A percentile compares a stretch with the other conserved stretches of the same genome.
phyloP scores from a whole-genome alignment of 2,888 invertebrate species.

The Aporophyla nigra region DNA sequence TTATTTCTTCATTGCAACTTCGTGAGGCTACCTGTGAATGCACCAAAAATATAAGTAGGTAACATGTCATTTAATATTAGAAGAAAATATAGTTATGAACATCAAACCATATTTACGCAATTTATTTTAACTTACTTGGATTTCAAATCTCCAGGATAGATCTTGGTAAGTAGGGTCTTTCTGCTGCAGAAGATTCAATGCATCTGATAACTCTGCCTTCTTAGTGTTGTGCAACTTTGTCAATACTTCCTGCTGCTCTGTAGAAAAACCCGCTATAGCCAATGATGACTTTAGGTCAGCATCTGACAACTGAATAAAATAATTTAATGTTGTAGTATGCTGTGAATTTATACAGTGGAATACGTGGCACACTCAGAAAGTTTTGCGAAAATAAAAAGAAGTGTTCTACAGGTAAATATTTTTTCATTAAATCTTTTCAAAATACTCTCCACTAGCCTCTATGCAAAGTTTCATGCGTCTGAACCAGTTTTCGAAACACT shows the following conservation, averaged over 20 bases:
- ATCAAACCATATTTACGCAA: neutral
- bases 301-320: slow-evolving; percentile 80
- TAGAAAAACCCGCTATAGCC: slow-evolving; percentile 90
- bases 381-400: no score
- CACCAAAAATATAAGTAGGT: neutral
- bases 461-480: no score
- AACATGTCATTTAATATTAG: neutral
- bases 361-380: no score
- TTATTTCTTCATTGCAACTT: slow-evolving; percentile 76
- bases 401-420: no score
- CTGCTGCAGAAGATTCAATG: slow-evolving; percentile 86
- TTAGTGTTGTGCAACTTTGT: slow-evolving; percentile 91
- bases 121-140: slow-evolving; percentile 77
- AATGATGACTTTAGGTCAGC: slow-evolving; percentile 85
- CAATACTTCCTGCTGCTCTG: slow-evolving; percentile 91
- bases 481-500: no score
- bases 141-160: slow-evolving; percentile 87
- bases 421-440: no score
- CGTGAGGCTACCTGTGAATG: slow-evolving; percentile 81
- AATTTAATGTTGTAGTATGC: neutral
- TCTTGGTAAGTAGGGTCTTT: slow-evolving; percentile 85
- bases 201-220: slow-evolving; percentile 88
- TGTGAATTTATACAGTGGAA: neutral
- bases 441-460: no score
- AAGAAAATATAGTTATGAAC: neutral